These are phyloP conservation scores for Podarcis siculus DNA, from an alignment of 2,797 vertebrate species.

Conservation along the genomic window DNA sequence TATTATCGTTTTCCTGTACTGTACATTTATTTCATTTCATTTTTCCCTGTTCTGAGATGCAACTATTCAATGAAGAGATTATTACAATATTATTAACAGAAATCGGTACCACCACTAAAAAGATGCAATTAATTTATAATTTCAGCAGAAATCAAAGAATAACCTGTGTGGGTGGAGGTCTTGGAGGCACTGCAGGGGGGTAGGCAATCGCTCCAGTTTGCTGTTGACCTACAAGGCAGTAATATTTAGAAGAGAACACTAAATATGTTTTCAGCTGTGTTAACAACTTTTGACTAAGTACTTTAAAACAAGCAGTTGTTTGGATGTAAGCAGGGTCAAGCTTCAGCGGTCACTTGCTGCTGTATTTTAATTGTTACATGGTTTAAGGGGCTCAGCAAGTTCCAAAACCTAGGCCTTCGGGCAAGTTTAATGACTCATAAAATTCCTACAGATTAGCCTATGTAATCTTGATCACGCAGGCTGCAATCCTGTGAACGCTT, in stretches of 20 bases:
- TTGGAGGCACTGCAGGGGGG: constrained; percentile 96
- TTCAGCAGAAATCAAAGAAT: not conserved
- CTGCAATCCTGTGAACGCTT: not conserved
- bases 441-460: not conserved
- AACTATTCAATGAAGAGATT: too few relatives aligned
- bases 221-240: constrained; percentile 81
- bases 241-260: not conserved
- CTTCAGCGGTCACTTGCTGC: not conserved
- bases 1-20: too few relatives aligned
- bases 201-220: constrained; percentile 87
- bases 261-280: not conserved
- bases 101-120: not conserved
- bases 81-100: too few relatives aligned
- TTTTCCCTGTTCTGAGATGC: too few relatives aligned
- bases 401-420: not conserved
- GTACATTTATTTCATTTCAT: too few relatives aligned
- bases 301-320: not conserved
- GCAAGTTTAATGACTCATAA: not conserved
- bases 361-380: not conserved
- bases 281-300: not conserved
- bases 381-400: not conserved
- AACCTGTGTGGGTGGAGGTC: constrained; percentile 96
- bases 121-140: not conserved
- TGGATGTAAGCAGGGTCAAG: not conserved
- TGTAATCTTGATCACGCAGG: not conserved